phyloP scores from a whole-genome alignment of 2,888 invertebrate species.

The Erebia palarica region DNA sequence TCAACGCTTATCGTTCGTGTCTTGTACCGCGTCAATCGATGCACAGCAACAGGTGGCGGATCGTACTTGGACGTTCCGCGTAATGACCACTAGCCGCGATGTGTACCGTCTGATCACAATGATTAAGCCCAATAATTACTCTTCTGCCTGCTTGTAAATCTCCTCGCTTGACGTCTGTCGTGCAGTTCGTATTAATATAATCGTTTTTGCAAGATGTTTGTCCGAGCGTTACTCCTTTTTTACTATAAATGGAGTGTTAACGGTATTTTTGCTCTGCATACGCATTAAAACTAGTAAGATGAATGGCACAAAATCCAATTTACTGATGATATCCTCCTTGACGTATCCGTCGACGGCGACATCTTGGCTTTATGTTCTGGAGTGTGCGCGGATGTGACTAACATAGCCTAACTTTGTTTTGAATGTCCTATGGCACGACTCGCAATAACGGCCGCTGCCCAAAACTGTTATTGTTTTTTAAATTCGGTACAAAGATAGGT shows the following conservation, averaged over 20 bases:
- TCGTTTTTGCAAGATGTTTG: background rate
- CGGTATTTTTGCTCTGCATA: background rate
- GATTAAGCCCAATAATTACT: constrained; percentile 11
- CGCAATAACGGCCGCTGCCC: too few species aligned
- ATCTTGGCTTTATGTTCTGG: too few species aligned
- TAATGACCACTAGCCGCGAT: constrained; percentile 19
- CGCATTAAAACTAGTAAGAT: background rate
- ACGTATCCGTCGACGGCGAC: too few species aligned
- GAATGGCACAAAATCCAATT: background rate
- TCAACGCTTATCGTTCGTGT: constrained; percentile 1
- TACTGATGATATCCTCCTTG: too few species aligned
- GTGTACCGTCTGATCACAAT: constrained; percentile 15
- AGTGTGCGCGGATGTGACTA: too few species aligned
- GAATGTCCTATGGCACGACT: too few species aligned
- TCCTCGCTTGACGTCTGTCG: constrained; percentile 3
- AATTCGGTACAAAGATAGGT: too few species aligned
- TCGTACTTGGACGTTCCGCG: constrained; percentile 25
- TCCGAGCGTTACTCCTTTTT: background rate
- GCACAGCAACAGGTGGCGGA: constrained; percentile 30
- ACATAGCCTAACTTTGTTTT: too few species aligned
- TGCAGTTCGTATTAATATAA: background rate
- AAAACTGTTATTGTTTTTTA: too few species aligned
- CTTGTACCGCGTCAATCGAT: constrained; percentile 15
- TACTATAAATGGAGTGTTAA: background rate
- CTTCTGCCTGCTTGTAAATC: constrained; percentile 10